phyloP scores from a whole-genome alignment of 2,888 invertebrate genomes.

The Ectemnius cavifrons region DNA sequence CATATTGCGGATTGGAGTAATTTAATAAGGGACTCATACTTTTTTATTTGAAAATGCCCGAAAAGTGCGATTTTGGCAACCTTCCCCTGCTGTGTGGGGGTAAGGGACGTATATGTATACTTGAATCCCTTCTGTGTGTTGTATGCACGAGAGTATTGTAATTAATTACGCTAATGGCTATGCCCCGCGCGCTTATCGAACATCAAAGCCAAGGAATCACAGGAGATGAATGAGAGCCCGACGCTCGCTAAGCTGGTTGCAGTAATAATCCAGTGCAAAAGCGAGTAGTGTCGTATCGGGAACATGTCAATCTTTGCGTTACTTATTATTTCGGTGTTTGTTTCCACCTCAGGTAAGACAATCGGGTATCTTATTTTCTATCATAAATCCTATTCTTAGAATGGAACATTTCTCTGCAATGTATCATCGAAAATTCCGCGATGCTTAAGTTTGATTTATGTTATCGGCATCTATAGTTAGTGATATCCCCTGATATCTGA shows the following conservation, averaged over 20 bases:
- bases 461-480: background rate
- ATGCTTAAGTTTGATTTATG: background rate
- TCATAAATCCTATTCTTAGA: too few relatives aligned
- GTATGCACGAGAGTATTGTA: constrained; percentile 35
- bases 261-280: constrained; percentile 67
- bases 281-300: constrained; percentile 51
- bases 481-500: background rate
- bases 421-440: too few relatives aligned
- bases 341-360: constrained; percentile 58
- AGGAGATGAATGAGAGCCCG: constrained; percentile 63
- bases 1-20: too few relatives aligned
- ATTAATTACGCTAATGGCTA: constrained; percentile 61
- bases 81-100: too few relatives aligned
- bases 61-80: too few relatives aligned
- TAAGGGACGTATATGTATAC: background rate
- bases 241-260: constrained; percentile 60
- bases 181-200: constrained; percentile 51
- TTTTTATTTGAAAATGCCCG: too few relatives aligned
- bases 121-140: background rate
- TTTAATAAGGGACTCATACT: too few relatives aligned
- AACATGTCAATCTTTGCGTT: constrained; percentile 59
- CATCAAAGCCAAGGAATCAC: constrained; percentile 61
- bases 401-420: too few relatives aligned
- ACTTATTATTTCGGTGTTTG: constrained; percentile 52
- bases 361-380: background rate